These are phyloP conservation scores for Phasianus colchicus DNA, from an alignment of 2,113 vertebrate genomes.

Conservation along the genomic window DNA sequence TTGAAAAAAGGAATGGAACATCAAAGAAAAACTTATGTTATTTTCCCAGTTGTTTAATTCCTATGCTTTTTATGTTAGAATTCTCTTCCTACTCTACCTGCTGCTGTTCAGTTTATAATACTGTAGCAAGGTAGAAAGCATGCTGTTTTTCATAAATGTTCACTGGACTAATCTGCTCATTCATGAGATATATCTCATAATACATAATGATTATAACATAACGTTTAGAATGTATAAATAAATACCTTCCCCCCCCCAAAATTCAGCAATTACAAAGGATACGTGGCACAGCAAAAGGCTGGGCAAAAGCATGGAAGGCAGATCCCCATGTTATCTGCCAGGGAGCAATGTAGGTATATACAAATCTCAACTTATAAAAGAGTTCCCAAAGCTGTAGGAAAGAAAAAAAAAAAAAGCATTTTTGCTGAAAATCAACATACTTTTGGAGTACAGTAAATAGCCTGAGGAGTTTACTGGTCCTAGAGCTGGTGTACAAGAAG, in stretches of 20 bases:
- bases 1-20: not conserved
- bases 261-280: slow-evolving; percentile 82
- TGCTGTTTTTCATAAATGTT: not conserved
- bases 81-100: not conserved
- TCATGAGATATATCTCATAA: not conserved
- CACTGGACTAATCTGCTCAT: not conserved
- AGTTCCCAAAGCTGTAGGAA: slow-evolving; percentile 91
- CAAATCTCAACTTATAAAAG: slow-evolving; percentile 95
- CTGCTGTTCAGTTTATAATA: not conserved
- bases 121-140: not conserved
- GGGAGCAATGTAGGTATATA: slow-evolving; percentile 97
- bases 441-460: not conserved
- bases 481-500: not conserved
- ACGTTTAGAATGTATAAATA: not conserved
- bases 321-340: slow-evolving; percentile 99
- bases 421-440: not conserved
- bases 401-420: not conserved
- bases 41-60: not conserved
- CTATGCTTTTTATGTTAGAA: not conserved
- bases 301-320: slow-evolving; percentile 97
- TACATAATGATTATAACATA: not conserved
- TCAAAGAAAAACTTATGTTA: not conserved
- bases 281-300: slow-evolving; percentile 99
- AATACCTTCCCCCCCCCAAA: rapidly evolving
- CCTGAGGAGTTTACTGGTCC: not conserved